Base-by-base conservation (phyloP, 1,140 invertebrate genomes). In the Sarcophaga bullata region DNA sequence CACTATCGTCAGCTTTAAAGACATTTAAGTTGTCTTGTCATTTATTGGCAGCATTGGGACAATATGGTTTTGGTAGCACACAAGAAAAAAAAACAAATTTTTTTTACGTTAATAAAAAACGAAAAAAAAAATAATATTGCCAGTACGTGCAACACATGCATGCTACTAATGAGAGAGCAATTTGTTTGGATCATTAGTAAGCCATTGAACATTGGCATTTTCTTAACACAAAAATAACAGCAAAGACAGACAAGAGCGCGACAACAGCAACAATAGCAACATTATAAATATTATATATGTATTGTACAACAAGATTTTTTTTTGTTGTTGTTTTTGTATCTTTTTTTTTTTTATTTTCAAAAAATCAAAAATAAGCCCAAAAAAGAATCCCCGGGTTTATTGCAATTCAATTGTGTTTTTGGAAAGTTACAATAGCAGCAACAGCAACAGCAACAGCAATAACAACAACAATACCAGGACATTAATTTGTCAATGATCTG, bases 401-500 rank as follows among this genome's bases (percentile, higher is more conserved):
- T 72, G 62, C 62, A 72, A 72, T 72, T 72, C 25, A 37, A 37
- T 37, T 37, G 25, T 37, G 25, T 37, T 37, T 37, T 37, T 37
- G 25, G 25, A 37, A 37, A 37, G 1, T 37, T 37, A 37, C 25
- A 37, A 37, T 37, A 37, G 25, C 25, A 37, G 4, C 25, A 37
- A 37, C 25, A 37, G 4, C 25, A 37, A 37, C 25, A 37, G 25
- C 25, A 37, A 4, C 25, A 37, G 25, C 25, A 37, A 37, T 37
- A 37, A 37, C 25, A 2, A 37, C 25, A 37, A 37, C 25, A 37
- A 37, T 37, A 37, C 75, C 25, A 78, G 50, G 49, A 52, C 75
- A 78, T 78, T 78, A 78, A 78, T 78, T 78, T 78, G 75, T 78
- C 75, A 78, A 78, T 78, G 75, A 78, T 78, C 50, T 78, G 75